These are phyloP conservation scores for Drosophila chauvacae DNA, from an alignment of 1,140 invertebrate species.

Conservation along the genomic window DNA sequence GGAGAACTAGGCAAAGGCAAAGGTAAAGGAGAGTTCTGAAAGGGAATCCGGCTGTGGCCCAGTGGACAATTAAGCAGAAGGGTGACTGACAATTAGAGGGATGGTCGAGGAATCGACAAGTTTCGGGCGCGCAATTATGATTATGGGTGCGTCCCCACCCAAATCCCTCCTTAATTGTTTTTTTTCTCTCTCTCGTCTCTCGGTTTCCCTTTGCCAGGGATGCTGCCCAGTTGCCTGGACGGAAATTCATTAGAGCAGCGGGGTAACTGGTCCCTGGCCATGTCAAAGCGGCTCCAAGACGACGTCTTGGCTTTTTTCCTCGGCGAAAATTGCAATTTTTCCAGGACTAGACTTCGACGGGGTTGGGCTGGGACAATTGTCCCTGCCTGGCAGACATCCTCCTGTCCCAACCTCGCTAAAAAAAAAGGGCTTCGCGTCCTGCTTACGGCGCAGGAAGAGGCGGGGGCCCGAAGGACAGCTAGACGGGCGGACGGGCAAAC, in stretches of 20 bases:
- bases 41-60: slow-evolving; percentile 51
- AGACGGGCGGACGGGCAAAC: slow-evolving; percentile 71
- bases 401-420: slow-evolving; percentile 9
- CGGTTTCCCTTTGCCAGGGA: slow-evolving; percentile 35
- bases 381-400: slow-evolving; percentile 53
- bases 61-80: slow-evolving; percentile 69
- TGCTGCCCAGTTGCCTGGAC: slow-evolving; percentile 72
- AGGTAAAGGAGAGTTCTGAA: slow-evolving; percentile 37
- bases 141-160: slow-evolving; percentile 68
- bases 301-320: slow-evolving; percentile 73
- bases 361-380: slow-evolving; percentile 60
- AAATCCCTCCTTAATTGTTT: slow-evolving; percentile 74
- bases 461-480: slow-evolving; percentile 64
- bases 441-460: slow-evolving; percentile 49
- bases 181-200: slow-evolving; percentile 53
- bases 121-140: slow-evolving; percentile 74
- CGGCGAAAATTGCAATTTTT: slow-evolving; percentile 79
- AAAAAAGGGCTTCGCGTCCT: slow-evolving; percentile 76
- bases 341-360: slow-evolving; percentile 42
- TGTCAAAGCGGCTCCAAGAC: slow-evolving; percentile 79
- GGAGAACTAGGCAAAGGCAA: slow-evolving; percentile 15
- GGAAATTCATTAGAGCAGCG: slow-evolving; percentile 81
- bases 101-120: slow-evolving; percentile 60
- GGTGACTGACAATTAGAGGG: slow-evolving; percentile 66
- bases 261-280: slow-evolving; percentile 50